These are phyloP conservation scores for Lissocephala sabroskyi DNA, from an alignment of 2,888 invertebrate species.

Conservation along the genomic window DNA sequence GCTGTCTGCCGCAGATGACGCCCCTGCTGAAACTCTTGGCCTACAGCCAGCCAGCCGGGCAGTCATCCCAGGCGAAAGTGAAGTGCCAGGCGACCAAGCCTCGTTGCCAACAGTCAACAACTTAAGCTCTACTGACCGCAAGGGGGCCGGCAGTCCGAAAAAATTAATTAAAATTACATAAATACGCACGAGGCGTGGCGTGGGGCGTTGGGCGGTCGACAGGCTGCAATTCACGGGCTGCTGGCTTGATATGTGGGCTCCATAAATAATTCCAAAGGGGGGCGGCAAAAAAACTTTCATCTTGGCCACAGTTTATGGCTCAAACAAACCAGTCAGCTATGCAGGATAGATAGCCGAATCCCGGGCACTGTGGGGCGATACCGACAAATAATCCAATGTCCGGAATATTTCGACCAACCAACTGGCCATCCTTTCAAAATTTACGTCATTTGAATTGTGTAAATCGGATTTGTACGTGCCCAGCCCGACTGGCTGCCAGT, in stretches of 20 bases:
- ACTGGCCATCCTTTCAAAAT: constrained; percentile 41
- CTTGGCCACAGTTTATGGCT: constrained; percentile 21
- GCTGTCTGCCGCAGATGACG: constrained; percentile 1
- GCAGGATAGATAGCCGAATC: neutral
- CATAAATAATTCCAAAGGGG: neutral
- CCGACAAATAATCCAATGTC: constrained; percentile 45
- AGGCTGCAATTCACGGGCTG: constrained; percentile 34
- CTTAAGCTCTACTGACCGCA: constrained; percentile 50
- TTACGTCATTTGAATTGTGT: constrained; percentile 59
- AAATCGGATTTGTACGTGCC: constrained; percentile 63
- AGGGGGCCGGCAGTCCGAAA: constrained; percentile 8
- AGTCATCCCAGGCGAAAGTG: constrained; percentile 1
- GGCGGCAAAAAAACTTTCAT: constrained; percentile 8
- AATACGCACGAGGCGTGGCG: constrained; percentile 18
- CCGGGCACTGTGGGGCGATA: constrained; percentile 31
- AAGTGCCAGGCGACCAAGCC: neutral
- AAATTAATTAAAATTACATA: constrained; percentile 61
- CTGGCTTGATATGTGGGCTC: no score
- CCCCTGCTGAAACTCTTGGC: neutral
- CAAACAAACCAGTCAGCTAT: constrained; percentile 9
- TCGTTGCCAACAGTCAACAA: constrained; percentile 19
- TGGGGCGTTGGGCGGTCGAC: no score
- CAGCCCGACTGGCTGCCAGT: no score
- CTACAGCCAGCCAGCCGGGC: neutral
- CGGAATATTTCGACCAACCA: no score